phyloP scores from a whole-genome alignment of 2,888 invertebrate species.

The Metalampra italica region DNA sequence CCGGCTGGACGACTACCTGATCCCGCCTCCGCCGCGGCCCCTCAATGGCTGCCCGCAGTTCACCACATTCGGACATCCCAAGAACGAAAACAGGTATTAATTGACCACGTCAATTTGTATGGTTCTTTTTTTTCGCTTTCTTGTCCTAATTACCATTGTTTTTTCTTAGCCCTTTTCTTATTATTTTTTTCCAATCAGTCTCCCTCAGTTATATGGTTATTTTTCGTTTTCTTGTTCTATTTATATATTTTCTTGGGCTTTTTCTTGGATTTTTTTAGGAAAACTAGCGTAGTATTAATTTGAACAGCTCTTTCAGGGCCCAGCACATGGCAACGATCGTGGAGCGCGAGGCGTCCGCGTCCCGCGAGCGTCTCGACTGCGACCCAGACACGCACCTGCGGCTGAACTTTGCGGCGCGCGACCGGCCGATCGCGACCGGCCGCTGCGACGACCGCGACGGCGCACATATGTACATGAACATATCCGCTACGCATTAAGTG shows the following conservation, averaged over 20 bases:
- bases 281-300: no score
- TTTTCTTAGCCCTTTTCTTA: no score
- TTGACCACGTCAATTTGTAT: no score
- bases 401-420: conserved; percentile 52
- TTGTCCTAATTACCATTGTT: no score
- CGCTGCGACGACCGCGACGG: conserved; percentile 55
- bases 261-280: no score
- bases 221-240: no score
- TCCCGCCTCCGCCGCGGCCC: conserved; percentile 81
- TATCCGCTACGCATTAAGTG: conserved; percentile 61
- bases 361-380: conserved; percentile 56
- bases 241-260: no score
- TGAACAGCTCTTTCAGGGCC: conserved; percentile 29
- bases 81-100: conserved; percentile 53
- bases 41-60: conserved; percentile 64
- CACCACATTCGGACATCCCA: conserved; percentile 71
- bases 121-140: no score
- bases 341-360: conserved; percentile 60
- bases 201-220: no score
- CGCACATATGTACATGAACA: conserved; percentile 72
- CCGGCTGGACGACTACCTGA: conserved; percentile 78
- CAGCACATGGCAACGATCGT: conserved; percentile 74
- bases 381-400: conserved; percentile 59
- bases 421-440: conserved; percentile 23
- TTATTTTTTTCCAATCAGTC: no score